Base-by-base conservation (phyloP, 2,888 invertebrate genomes). In the Pardosa pseudoannulata region DNA sequence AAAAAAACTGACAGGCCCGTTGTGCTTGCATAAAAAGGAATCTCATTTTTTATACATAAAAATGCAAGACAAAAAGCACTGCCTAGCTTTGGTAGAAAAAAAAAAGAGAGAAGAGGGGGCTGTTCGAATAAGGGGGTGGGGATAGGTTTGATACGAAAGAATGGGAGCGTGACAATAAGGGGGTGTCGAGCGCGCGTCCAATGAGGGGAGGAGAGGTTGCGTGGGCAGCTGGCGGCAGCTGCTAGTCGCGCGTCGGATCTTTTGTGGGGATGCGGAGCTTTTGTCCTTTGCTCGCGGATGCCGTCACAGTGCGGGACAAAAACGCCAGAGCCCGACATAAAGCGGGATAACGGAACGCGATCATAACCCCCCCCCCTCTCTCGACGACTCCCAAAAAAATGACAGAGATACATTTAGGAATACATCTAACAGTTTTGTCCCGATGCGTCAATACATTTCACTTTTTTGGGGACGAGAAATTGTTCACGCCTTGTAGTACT, bases 91-190 rank as follows among this genome's bases (percentile, higher is more conserved):
- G 9, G 41, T 16, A 13, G 16, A 11, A 46, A 46, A 46, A 46
- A 23, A 56, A 56, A 56, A 56, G 11, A 56, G 56, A 56, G 3
- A 23, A 56, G n/a, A n/a, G n/a, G 23, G 23, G 23, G 23, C 19
- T 11, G 3, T 23, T 23, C 23, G 5, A 23, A 56, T 23, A 6
- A 23, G 11, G 56, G 56, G 56, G 23, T 19, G 1, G 56, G 56
- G 56, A 23, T 56, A n/a, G 56, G 56, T 56, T 56, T 56, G 56
- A 56, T 56, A 56, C 23, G 23, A 56, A 56, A 56, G 56, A 56
- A 56, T 56, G 56, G 56, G 56, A 56, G 56, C 56, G 23, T 56
- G 56, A 56, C 56, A 56, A 56, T 56, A 56, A 56, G 56, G 56
- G 56, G 56, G 56, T 19, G 19, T 19, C 23, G 23, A 23, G 23